These are phyloP conservation scores for Lepidostoma basale DNA, from an alignment of 1,140 invertebrate species.

Conservation along the genomic window DNA sequence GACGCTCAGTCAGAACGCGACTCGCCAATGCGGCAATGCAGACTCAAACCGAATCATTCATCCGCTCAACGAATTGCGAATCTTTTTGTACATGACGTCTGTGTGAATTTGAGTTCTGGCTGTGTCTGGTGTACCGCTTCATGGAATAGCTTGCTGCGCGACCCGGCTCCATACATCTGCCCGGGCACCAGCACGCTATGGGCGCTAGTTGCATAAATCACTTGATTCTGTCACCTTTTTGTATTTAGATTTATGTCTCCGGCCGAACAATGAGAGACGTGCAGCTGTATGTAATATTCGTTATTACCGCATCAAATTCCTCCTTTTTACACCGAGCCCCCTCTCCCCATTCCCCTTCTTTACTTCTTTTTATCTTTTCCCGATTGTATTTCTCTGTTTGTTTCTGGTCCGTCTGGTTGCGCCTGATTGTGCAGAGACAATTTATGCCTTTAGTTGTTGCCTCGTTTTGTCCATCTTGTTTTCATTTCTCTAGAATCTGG, in stretches of 20 bases:
- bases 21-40: too few relatives aligned
- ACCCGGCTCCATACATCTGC: neutral
- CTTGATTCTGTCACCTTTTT: constrained; percentile 41
- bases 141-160: too few relatives aligned
- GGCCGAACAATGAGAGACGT: constrained; percentile 43
- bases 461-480: constrained; percentile 24
- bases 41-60: too few relatives aligned
- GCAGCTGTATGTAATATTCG: constrained; percentile 47
- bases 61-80: too few relatives aligned
- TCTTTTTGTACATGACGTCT: too few relatives aligned
- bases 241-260: constrained; percentile 45
- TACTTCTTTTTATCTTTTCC: constrained; percentile 34
- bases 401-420: constrained; percentile 29
- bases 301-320: constrained; percentile 47
- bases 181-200: constrained; percentile 20
- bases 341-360: neutral
- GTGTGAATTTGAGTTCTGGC: too few relatives aligned
- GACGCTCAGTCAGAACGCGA: too few relatives aligned
- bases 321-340: constrained; percentile 31
- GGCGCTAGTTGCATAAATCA: constrained; percentile 41
- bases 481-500: constrained; percentile 1
- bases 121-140: too few relatives aligned
- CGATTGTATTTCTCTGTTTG: constrained; percentile 35
- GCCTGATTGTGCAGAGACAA: constrained; percentile 34
- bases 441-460: constrained; percentile 25